phyloP scores from a whole-genome alignment of 1,140 invertebrate species.

The Monochamus saltuarius region DNA sequence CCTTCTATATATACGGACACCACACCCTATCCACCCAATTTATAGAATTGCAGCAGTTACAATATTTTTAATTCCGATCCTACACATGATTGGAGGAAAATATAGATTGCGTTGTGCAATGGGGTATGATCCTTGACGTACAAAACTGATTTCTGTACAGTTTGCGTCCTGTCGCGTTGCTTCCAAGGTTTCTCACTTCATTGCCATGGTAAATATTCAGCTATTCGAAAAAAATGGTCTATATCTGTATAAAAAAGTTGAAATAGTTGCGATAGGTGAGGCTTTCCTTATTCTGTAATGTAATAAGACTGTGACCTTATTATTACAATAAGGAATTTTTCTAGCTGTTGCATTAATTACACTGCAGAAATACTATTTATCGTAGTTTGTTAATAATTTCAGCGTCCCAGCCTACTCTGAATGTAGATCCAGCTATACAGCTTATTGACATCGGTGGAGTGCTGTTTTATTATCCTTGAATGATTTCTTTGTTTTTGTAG shows the following conservation, averaged over 20 bases:
- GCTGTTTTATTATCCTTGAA: too few relatives aligned
- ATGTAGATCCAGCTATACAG: too few relatives aligned
- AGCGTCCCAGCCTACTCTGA: too few relatives aligned
- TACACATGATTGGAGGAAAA: constrained; percentile 40
- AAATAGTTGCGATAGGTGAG: constrained; percentile 41
- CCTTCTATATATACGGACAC: constrained; percentile 43
- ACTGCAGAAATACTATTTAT: too few relatives aligned
- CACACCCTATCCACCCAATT: constrained; percentile 45
- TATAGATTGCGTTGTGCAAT: constrained; percentile 6
- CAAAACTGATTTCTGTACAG: constrained; percentile 8
- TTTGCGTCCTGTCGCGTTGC: constrained; percentile 19
- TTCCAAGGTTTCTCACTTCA: constrained; percentile 38
- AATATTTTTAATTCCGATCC: constrained; percentile 42
- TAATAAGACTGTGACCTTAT: constrained; percentile 41
- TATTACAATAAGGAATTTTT: constrained; percentile 6
- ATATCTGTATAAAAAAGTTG: constrained; percentile 29
- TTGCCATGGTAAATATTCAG: constrained; percentile 42
- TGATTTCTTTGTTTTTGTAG: too few relatives aligned
- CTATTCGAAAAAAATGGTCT: constrained; percentile 32
- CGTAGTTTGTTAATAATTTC: too few relatives aligned
- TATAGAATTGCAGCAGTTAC: constrained; percentile 42
- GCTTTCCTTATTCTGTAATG: constrained; percentile 39
- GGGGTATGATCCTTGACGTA: constrained; percentile 7
- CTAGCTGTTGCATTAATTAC: background rate
- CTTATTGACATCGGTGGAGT: too few relatives aligned